These are phyloP conservation scores for Penaeus japonicus DNA, from an alignment of 1,140 invertebrate genomes.

Conservation along the genomic window DNA sequence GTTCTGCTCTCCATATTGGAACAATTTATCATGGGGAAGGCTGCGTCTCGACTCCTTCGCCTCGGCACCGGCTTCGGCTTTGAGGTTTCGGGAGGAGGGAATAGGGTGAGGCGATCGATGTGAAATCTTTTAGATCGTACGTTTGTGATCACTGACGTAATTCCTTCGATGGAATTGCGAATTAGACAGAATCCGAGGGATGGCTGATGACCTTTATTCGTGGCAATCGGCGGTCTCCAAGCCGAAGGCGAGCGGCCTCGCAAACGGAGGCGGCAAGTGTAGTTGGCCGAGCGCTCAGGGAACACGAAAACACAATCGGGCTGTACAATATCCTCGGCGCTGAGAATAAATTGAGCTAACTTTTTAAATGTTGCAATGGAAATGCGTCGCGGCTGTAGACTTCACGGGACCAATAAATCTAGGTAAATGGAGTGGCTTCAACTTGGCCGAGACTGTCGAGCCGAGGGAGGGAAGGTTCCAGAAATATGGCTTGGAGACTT, in stretches of 20 bases:
- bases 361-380: slow-evolving; percentile 55
- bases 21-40: slow-evolving; percentile 50
- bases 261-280: slow-evolving; percentile 13
- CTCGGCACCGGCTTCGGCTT: background rate
- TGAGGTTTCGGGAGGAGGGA: background rate
- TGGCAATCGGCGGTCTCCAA: background rate
- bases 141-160: too few species aligned
- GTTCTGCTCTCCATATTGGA: slow-evolving; percentile 50
- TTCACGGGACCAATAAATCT: slow-evolving; percentile 46
- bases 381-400: slow-evolving; percentile 42
- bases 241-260: background rate
- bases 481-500: slow-evolving; percentile 15
- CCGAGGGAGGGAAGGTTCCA: background rate
- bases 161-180: background rate
- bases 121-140: background rate
- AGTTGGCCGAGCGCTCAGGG: slow-evolving; percentile 43
- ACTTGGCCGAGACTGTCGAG: background rate
- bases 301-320: slow-evolving; percentile 59
- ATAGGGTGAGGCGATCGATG: background rate
- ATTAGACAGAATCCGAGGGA: background rate
- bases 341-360: slow-evolving; percentile 57
- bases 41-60: background rate
- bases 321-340: slow-evolving; percentile 54
- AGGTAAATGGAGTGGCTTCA: slow-evolving; percentile 30
- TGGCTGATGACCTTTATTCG: background rate